Base-by-base conservation (phyloP, 1,140 invertebrate genomes). In the Bombus waltoni region DNA sequence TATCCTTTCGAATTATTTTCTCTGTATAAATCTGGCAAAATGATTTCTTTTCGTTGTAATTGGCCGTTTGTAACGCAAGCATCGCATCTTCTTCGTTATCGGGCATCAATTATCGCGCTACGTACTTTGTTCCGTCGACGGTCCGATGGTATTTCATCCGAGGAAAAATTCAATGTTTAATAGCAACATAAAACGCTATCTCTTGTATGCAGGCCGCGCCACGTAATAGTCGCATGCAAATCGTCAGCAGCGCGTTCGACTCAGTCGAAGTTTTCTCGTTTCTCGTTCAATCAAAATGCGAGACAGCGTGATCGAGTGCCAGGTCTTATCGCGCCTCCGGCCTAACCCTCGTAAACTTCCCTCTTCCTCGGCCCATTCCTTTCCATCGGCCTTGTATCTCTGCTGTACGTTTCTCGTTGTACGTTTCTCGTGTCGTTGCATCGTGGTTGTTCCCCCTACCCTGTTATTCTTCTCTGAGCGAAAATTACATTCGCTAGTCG, bases 201-300 rank as follows among this genome's bases (percentile, higher is more conserved):
- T 59, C 2, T 10, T 35, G 35, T 38, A 57, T 44, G 62, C 80
- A 75, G 53, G 11, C 35, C 28, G 35, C 38, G 18, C 83, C 57
- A 32, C 53, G 13, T 32, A 32, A 57, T 40, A 35, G 75, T 65
- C 72, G 66, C 83, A 78, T 84, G 88, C 53, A 89, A 88, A 90
- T 89, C 71, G 73, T 71, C 42, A 53, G 38, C 25, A 18, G 35
- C 6, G 53, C 44, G 62, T 62, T 38, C 47, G 75, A 87, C 74
- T 88, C 68, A 38, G 70, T 57, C 38, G 13, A 71, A 86, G 80
- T 85, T 80, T 83, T 76, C 85, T 87, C 72, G 53, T 84, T 77
- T 89, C 78, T 83, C 81, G 87, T 92, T 91, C 87, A 85, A 92
- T 88, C 89, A 91, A 90, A 90, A 92, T 85, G 87, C 91, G 76